Base-by-base conservation (phyloP, 2,888 invertebrate species). In the Fragum sueziense region DNA sequence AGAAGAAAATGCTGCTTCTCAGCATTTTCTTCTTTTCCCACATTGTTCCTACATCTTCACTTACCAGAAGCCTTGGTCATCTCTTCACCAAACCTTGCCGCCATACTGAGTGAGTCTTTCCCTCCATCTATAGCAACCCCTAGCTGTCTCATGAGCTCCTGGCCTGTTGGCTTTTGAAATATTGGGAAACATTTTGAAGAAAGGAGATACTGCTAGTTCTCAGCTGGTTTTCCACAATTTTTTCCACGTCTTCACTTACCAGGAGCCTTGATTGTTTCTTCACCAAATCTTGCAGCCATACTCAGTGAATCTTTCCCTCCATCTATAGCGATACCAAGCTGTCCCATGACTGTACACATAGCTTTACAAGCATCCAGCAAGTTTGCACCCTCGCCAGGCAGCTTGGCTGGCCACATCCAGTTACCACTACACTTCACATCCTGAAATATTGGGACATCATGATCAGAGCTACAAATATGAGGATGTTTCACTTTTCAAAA, bases 371-470 rank as follows among this genome's bases (percentile, higher is more conserved):
- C 97, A 80, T 96, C 96, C 82, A 96, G 96, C 33, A 99, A 94
- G 22, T 96, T 95, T 1, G 97, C 97, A 1, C 99, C 99, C 93
- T 98, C 99, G 0, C 97, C 97, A 0, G 97, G 96, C 25, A 98
- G 94, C 94, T 99, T 99, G 17, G 99, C 99, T 0, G 98, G 96
- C 99, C 99, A 99, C 99, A 99, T 99, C 99, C 99, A 99, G 93
- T 99, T 99, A n/a, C 97, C 99, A 54, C 98, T 98, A 93, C 99
- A 99, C 94, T 99, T 99, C 0, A 99, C 96, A 93, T 99, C 99
- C 93, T 96, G 94, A 22, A 61, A 34, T 52, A 22, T n/a, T n/a
- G n/a, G n/a, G n/a, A n/a, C n/a, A n/a, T n/a, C n/a, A n/a, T n/a
- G n/a, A n/a, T n/a, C n/a, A n/a, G n/a, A n/a, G n/a, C n/a, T n/a